Base-by-base conservation (phyloP, 92 coral and sea anemone genomes). In the Galaxea fascicularis region DNA sequence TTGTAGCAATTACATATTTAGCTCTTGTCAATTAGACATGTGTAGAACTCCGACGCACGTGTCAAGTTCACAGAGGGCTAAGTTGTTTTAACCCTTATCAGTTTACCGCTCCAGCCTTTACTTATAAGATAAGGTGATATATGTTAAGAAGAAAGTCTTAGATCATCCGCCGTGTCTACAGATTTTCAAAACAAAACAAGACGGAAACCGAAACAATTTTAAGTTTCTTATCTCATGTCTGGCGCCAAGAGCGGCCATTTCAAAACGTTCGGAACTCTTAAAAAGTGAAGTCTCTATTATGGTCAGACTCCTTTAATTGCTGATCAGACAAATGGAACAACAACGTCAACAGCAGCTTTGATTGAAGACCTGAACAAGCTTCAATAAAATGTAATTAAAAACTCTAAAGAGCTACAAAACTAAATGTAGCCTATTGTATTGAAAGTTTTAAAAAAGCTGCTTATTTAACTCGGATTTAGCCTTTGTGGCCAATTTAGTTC, bases 181-280 rank as follows among this genome's bases (percentile, higher is more conserved):
- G 59, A 27, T 6, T 53, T 68, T 31, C 45, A 27, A 66, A 79
- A 27, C n/a, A 27, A 51, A 77, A n/a, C 28, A 60, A 49, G 6
- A 25, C 10, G 24, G 63, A 65, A 78, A 78, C 39, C 17, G 47
- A 65, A 65, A 49, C 28, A 21, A 28, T 27, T 49, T 47, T n/a
- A 49, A 52, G 52, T 79, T 52, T 31, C 74, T 65, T 66, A 65
- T 79, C 74, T 79, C 29, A 47, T 77, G 28, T 26, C 62, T 71
- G 70, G 71, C 86, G 85, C 85, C 77, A 68, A 35, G 14, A 51
- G 85, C 85, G 77, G 69, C 51, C 54, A 71, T 71, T 71, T 82
- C 77, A 70, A 70, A 71, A 79, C 49, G 29, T 78, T 78, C 73
- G 73, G 73, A 51, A 65, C 64, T 52, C 66, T 65, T 13, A 46